Percentiles rank a stretch among this genome's conserved stretches.
Conservation (phyloP, 2,113 vertebrate genomes). For the Forbesichthys papilliferus region DNA sequence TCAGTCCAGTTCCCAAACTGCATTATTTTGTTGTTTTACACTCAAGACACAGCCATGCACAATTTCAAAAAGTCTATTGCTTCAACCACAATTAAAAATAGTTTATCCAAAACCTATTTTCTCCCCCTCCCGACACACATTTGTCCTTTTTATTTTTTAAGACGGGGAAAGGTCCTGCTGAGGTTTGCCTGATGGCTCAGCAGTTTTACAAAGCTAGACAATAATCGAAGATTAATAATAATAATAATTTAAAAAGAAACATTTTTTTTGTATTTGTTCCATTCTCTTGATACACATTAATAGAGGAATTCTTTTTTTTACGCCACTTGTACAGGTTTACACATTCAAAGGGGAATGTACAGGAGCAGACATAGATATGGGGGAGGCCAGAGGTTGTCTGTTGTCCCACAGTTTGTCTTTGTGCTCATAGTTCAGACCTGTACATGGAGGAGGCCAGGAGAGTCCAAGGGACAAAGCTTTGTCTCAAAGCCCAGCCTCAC, state of each 20-base stretch:
- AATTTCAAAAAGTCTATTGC: constrained; percentile 99
- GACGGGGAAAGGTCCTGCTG: constrained; percentile 75
- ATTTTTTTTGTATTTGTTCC: constrained; percentile 79
- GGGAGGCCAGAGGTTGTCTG: constrained; percentile 50
- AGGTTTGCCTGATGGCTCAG: constrained; percentile 85
- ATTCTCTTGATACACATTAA: constrained; percentile 92
- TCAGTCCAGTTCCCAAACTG: constrained; percentile 97
- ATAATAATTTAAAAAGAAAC: constrained; percentile 90
- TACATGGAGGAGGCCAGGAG: constrained; percentile 47
- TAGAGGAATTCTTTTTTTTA: constrained; percentile 84
- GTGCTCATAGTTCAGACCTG: constrained; percentile 75
- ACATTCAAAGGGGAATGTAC: constrained; percentile 82
- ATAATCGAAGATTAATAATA: constrained; percentile 82
- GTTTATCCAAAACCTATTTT: constrained; percentile 84
- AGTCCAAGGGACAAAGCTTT: constrained; percentile 35
- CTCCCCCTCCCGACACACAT: constrained; percentile 39
- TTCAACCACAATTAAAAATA: constrained; percentile 98
- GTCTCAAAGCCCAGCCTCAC: constrained; percentile 40
- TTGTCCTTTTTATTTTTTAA: constrained; percentile 54
- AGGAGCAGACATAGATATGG: constrained; percentile 65
- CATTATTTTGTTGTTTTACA: constrained; percentile 90
- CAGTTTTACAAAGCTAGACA: constrained; percentile 87
- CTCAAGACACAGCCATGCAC: constrained; percentile 99
- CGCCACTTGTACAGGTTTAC: constrained; percentile 87
- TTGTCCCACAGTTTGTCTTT: constrained; percentile 57